phyloP scores from a whole-genome alignment of 2,888 invertebrate genomes.

The Sarcophaga variegata region DNA sequence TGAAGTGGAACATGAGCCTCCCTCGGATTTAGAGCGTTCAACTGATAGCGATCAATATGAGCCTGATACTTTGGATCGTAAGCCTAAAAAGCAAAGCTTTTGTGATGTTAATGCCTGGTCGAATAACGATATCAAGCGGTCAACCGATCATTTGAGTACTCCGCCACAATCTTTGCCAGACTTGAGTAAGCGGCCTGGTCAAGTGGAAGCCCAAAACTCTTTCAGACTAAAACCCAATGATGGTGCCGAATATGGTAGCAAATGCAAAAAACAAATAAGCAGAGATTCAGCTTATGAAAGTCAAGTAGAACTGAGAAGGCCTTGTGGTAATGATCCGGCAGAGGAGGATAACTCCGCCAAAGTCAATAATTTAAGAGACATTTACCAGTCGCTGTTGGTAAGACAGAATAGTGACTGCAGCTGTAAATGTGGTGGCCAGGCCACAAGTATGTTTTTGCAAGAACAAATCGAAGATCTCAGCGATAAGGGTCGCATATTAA shows the following conservation, averaged over 20 bases:
- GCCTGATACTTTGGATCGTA: constrained; percentile 92
- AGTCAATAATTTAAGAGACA: constrained; percentile 88
- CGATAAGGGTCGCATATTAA: constrained; percentile 86
- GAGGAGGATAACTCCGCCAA: constrained; percentile 55
- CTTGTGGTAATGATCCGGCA: constrained; percentile 21
- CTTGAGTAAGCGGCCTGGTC: constrained; percentile 33
- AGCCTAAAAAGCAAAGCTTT: constrained; percentile 85
- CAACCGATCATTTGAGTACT: constrained; percentile 57
- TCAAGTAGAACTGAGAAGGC: constrained; percentile 58
- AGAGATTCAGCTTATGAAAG: constrained; percentile 66
- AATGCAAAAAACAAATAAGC: constrained; percentile 50
- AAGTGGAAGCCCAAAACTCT: constrained; percentile 87
- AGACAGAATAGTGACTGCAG: constrained; percentile 78
- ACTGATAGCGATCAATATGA: constrained; percentile 89
- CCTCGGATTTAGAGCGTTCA: constrained; percentile 87
- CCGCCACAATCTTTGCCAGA: constrained; percentile 51
- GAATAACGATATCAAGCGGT: constrained; percentile 82
- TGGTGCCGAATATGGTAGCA: background rate
- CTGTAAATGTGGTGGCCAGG: constrained; percentile 77
- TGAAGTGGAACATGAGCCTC: constrained; percentile 91
- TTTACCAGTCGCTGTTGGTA: constrained; percentile 86
- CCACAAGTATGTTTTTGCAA: constrained; percentile 68
- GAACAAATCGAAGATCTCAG: constrained; percentile 68
- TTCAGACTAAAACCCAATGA: constrained; percentile 84
- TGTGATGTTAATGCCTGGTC: constrained; percentile 82